Evolutionary conservation across 2,113 vertebrate species (phyloP), one percentile per base, ranked within the genome.

Genomic region (Aplodontia rufa): DNA sequence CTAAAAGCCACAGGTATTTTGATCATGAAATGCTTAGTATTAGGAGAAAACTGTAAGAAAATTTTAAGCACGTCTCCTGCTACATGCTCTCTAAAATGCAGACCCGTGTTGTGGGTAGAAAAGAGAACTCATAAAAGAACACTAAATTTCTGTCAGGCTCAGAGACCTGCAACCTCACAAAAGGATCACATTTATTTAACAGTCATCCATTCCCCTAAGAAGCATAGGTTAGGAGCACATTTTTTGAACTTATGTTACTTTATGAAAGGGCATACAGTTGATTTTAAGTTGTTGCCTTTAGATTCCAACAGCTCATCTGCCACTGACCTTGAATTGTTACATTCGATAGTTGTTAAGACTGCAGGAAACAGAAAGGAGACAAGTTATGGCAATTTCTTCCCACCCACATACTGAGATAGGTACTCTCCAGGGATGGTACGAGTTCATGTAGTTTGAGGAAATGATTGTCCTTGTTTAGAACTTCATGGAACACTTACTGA

Each of bases 401-500:
- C 12, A 68, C 1, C 32, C 28, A 6, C 12, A 19, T 11, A 8
- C 24, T 5, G 17, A 95, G 66, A 84, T 14, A 55, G 6, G 5
- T 19, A 37, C 64, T 76, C 62, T 72, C 90, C 22, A 24, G 85
- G 87, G 94, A 96, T 10, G n/a, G 17, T 0, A 35, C 42, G 9
- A 11, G 9, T 30, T 69, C 11, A 32, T 3, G 30, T 16, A 53
- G 55, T 80, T 58, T 79, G 64, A 95, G 62, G 62, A 90, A 92
- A 32, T 6, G 37, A 94, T 28, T 83, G 76, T 9, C 51, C 92
- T 95, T 83, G 94, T 79, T 92, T 81, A 90, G 91, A 90, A 94
- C 76, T 90, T 94, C 85, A 87, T 90, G 40, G 30, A 82, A 90
- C 68, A 92, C 62, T 84, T 58, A 40, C 49, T 40, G 69, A 96